Base-by-base conservation (phyloP, 2,113 vertebrate genomes). In the Archocentrus centrarchus region DNA sequence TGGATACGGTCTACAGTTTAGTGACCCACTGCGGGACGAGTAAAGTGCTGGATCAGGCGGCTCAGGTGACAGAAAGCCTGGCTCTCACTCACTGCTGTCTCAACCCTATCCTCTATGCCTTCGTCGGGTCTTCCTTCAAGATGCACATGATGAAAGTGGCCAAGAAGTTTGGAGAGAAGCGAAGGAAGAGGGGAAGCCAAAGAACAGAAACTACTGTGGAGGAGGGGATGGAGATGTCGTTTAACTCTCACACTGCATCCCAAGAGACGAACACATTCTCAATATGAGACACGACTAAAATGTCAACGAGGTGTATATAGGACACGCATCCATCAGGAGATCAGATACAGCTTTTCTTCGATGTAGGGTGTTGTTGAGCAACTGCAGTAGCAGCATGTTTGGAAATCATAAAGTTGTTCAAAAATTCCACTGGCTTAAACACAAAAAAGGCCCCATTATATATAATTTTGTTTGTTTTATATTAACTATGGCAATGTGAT, bases 71-170 rank as follows among this genome's bases (percentile, higher is more conserved):
- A 0, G 97, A 97, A 91, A 96, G 96, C 86, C 90, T 99, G 0
- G 98, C 98, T 1, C 89, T 99, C 63, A 97, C 94, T 24, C 98
- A 99, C 86, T 95, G 97, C 89, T 99, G 97, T 92, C 95, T 99
- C 77, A 99, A 99, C 93, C 98, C 98, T 0, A 73, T 99, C 86
- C 94, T 99, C 3, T 99, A 99, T 0, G 84, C 94, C 73, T 97
- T 97, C 3, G 87, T 98, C 82, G 98, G 98, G 0, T 93, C 96
- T 1, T 98, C 97, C 47, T 98, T 99, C 86, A 97, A 95, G 94
- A 96, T 89, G 89, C 95, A 96, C 2, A 47, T 98, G 75, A 85
- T 94, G 81, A 97, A 95, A 93, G 92, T 96, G 0, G 96, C 95
- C 68, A 98, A 99, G 90, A 95, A 5, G 68, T 85, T 95, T 50